A percentile compares a stretch with the other conserved stretches of the same genome.
Conservation (phyloP, 1,140 invertebrate genomes). For the Notospermus geniculatus region DNA sequence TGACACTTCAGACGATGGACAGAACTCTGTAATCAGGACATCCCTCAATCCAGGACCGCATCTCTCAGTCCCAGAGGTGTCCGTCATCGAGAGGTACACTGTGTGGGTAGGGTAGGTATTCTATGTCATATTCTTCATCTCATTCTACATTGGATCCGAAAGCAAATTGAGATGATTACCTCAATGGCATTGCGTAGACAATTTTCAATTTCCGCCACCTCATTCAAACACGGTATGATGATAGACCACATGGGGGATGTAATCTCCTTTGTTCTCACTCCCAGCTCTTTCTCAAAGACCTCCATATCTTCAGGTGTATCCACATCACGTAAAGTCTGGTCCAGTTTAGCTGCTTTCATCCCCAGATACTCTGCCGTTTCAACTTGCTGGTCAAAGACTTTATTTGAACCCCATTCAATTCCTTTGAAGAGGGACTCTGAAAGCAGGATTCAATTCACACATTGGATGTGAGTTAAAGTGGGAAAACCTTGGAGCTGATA, state of each 20-base stretch:
- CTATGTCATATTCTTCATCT: no score
- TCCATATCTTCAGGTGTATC: background rate
- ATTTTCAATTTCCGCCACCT: background rate
- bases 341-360: background rate
- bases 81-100: no score
- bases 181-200: background rate
- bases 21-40: no score
- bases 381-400: background rate
- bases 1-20: no score
- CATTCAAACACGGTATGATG: background rate
- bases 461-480: no score
- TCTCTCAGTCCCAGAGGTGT: no score
- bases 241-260: background rate
- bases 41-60: no score
- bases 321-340: background rate
- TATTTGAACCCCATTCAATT: background rate
- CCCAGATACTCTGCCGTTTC: constrained; percentile 1
- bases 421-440: constrained; percentile 3
- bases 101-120: no score
- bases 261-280: background rate
- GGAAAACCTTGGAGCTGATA: no score
- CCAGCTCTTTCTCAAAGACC: background rate
- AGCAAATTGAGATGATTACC: constrained; percentile 5
- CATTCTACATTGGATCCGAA: no score
- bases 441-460: no score